Evolutionary conservation across 2,797 vertebrate genomes (phyloP).

Genomic region (Gephyroberyx darwinii): DNA sequence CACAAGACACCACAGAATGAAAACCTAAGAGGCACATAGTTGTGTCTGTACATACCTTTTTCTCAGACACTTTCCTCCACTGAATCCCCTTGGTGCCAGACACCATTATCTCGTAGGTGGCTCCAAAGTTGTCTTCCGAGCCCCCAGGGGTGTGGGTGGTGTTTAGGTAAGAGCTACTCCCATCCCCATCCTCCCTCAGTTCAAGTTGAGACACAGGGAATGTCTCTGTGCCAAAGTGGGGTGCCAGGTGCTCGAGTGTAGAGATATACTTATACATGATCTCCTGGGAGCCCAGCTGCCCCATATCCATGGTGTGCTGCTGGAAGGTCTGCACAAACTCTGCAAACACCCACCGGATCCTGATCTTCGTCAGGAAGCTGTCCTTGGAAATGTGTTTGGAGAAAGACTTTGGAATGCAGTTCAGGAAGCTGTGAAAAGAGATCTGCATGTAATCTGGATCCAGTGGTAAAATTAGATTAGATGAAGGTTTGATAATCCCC

Average conservation of each 20-base stretch:
- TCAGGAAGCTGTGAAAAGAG: conserved; percentile 82
- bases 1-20: neutral
- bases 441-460: conserved; percentile 7
- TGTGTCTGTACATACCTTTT: conserved; percentile 62
- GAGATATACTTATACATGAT: conserved; percentile 93
- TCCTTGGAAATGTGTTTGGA: conserved; percentile 82
- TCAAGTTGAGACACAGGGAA: conserved; percentile 77
- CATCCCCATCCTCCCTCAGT: conserved; percentile 70
- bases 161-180: conserved; percentile 63
- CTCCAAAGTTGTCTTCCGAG: conserved; percentile 35
- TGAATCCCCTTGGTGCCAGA: conserved; percentile 85
- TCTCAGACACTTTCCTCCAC: conserved; percentile 77
- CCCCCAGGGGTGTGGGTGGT: conserved; percentile 14
- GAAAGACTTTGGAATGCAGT: conserved; percentile 91
- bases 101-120: conserved; percentile 84
- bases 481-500: neutral
- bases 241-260: conserved; percentile 88
- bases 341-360: conserved; percentile 84
- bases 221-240: conserved; percentile 82
- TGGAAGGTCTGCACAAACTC: conserved; percentile 88
- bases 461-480: neutral
- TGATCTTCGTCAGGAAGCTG: conserved; percentile 84
- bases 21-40: neutral
- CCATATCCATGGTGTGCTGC: conserved; percentile 79
- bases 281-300: conserved; percentile 79